Conservation (phyloP, 2,797 vertebrate genomes). For the Hydrocynus forskahlii region DNA sequence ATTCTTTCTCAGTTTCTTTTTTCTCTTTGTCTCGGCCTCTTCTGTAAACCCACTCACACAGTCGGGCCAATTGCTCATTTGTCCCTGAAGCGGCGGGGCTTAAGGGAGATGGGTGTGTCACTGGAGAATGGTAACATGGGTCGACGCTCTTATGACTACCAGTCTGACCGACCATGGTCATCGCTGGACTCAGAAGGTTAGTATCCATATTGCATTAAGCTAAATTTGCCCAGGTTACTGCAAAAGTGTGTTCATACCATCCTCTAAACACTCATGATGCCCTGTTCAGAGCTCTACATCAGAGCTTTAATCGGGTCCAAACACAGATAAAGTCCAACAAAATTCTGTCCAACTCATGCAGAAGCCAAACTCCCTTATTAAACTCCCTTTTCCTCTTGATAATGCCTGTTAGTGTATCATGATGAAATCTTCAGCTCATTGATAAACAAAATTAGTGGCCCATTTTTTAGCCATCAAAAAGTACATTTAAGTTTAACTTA, state of each 20-base stretch:
- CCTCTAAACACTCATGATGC: background rate
- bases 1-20: background rate
- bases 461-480: no score
- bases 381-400: no score
- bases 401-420: background rate
- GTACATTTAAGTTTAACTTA: no score
- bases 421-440: no score
- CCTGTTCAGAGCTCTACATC: background rate
- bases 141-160: conserved; percentile 63
- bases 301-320: background rate
- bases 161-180: conserved; percentile 59
- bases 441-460: no score
- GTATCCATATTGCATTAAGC: conserved; percentile 32
- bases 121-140: conserved; percentile 64
- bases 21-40: background rate
- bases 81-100: conserved; percentile 66
- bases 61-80: conserved; percentile 68
- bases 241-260: background rate
- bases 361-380: no score
- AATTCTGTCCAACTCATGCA: no score
- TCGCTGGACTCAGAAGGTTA: conserved; percentile 47
- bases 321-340: background rate
- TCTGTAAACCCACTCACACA: background rate
- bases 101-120: conserved; percentile 55
- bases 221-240: background rate